Conservation (phyloP, 2,797 vertebrate species). For the Vultur gryphus region DNA sequence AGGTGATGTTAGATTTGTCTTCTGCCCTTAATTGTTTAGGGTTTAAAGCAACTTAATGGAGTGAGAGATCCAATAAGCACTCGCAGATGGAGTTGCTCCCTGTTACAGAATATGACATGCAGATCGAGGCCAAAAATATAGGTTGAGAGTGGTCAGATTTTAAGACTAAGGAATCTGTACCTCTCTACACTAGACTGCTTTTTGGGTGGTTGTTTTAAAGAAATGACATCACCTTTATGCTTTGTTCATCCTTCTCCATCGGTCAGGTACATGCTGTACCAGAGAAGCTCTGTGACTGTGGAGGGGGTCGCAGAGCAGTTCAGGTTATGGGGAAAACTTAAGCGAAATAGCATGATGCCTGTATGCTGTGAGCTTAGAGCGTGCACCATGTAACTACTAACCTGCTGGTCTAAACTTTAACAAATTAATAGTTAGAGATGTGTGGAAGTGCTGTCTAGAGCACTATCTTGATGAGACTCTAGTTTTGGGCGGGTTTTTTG, state of each 20-base stretch:
- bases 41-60: neutral
- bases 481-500: neutral
- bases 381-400: accelerated
- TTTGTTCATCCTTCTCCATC: neutral
- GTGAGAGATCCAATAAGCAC: neutral
- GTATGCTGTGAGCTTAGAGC: neutral
- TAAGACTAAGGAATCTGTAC: neutral
- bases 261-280: neutral
- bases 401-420: neutral
- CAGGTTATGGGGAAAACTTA: neutral
- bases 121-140: neutral
- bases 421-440: neutral
- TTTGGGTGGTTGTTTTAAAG: neutral
- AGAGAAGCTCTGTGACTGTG: neutral
- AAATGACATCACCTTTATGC: neutral
- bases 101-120: neutral
- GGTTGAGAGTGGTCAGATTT: neutral
- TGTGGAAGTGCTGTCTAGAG: neutral
- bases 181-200: neutral
- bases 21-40: neutral
- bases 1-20: neutral
- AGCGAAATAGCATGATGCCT: neutral
- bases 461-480: accelerated
- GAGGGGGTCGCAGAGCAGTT: neutral
- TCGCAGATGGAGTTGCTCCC: neutral